Base-by-base conservation (phyloP, 2,888 invertebrate species). In the Calliscelio sp. region DNA sequence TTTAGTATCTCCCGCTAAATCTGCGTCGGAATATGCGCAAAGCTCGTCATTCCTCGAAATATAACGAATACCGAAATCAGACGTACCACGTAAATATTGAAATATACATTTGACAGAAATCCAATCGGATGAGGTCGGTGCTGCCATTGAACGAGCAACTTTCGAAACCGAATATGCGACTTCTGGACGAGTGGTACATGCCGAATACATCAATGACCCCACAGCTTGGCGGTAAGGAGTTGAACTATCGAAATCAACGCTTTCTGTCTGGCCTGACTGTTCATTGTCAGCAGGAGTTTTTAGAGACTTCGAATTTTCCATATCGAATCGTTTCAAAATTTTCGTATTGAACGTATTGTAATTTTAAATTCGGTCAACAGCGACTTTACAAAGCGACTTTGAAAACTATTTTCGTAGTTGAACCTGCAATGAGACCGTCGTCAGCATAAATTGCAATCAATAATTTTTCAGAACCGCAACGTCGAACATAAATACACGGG, bases 361-460 rank as follows among this genome's bases (percentile, higher is more conserved):
- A 86, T 85, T 49, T 41, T 44, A 14, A 57, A 35, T 11, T 57
- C 35, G 11, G 32, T 4, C 11, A 10, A 35, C 11, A 57, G 5
- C 7, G 35, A 35, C 20, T 32, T 20, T 14, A 57, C n/a, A 35
- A 35, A 57, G 35, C 14, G 20, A 57, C 5, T 57, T 7, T n/a
- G n/a, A n/a, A n/a, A 55, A 55, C 32, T 32, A 18, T 28, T 28
- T 28, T 10, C 7, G 16, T 16, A 18, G 18, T 25, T 44, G 41
- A 32, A 2, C 80, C 86, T 16, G 84, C 86, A n/a, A 87, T 71
- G 25, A 80, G 55, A 28, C 86, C 85, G 61, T 88, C 87, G 41
- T 88, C 87, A 14, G 87, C 88, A 71, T 86, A 89, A 7, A 88
- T 70, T n/a, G 81, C 81, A 0, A 87, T 18, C 0, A 86, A 28